A percentile compares a stretch with the other conserved stretches of the same genome.
phyloP scores from a whole-genome alignment of 2,113 vertebrate species.

The Micronycteris hirsuta region DNA sequence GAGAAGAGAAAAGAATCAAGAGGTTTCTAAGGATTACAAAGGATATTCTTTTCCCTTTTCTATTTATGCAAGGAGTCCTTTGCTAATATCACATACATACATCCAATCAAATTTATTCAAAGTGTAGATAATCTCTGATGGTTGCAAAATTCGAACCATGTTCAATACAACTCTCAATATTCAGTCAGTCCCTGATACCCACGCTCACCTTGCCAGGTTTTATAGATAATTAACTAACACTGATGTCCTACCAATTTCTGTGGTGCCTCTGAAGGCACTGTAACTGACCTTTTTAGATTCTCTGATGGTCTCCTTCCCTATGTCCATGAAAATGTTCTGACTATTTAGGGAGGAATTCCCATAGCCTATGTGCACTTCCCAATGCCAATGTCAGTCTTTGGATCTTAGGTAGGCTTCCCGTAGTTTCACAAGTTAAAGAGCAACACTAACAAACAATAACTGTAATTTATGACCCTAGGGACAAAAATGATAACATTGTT shows the following conservation, averaged over 20 bases:
- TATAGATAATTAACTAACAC: neutral
- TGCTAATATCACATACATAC: neutral
- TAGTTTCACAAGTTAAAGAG: neutral
- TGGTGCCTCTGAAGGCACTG: neutral
- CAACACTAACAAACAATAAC: neutral
- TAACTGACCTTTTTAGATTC: neutral
- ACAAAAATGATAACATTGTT: conserved; percentile 43
- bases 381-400: neutral
- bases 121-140: neutral
- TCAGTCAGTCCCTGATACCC: neutral
- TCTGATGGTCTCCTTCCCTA: neutral
- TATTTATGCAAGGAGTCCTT: neutral
- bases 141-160: neutral
- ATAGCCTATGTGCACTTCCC: neutral
- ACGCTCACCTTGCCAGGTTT: neutral
- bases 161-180: neutral
- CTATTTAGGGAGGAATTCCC: neutral
- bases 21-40: neutral
- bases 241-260: neutral
- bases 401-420: neutral
- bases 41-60: neutral
- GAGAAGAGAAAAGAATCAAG: neutral
- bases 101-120: neutral
- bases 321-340: neutral
- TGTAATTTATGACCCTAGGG: neutral